Evolutionary conservation across 2,113 vertebrate genomes (phyloP), one percentile per base, ranked within the genome.

Genomic region (Eretmochelys imbricata): DNA sequence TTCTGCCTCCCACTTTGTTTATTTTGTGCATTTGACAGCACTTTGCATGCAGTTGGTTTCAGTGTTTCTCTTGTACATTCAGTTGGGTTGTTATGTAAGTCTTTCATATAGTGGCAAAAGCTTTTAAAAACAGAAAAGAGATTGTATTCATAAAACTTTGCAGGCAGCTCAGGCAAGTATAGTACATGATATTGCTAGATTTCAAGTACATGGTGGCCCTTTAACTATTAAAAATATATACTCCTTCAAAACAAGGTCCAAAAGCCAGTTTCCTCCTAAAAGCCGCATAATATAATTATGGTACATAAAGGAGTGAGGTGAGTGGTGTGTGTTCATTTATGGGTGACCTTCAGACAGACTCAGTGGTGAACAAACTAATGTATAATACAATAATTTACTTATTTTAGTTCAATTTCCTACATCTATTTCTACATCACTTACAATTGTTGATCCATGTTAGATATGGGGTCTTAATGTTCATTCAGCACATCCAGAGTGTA

Each of bases 41-140:
- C 31, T 82, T 25, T 38, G 46, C 24, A 35, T 81, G 51, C 53
- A 20, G 38, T n/a, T 54, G 42, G 11, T 69, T 76, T 76, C 3
- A 76, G 11, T 46, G 25, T 76, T 80, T n/a, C 10, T 19, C 42
- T 14, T 51, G 12, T 46, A 14, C 38, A 48, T 55, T 19, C n/a
- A 29, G 42, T 54, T 29, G 22, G 72, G n/a, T 65, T 93, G 82
- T 82, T 69, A 89, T 69, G 42, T 86, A 50, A 88, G 82, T 31
- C 79, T 91, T 87, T 93, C 35, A 94, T 69, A 65, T 83, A 93
- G 53, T 42, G 3, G 92, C 95, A 78, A 12, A 0, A 27, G 8
- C 8, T 2, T 78, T 91, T 69, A 85, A 90, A 54, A 11, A 59
- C 90, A 91, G 72, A 91, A n/a, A 93, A 90, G 3, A 94, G 88